phyloP scores from a whole-genome alignment of 2,113 vertebrate species.

The Podarcis raffonei region DNA sequence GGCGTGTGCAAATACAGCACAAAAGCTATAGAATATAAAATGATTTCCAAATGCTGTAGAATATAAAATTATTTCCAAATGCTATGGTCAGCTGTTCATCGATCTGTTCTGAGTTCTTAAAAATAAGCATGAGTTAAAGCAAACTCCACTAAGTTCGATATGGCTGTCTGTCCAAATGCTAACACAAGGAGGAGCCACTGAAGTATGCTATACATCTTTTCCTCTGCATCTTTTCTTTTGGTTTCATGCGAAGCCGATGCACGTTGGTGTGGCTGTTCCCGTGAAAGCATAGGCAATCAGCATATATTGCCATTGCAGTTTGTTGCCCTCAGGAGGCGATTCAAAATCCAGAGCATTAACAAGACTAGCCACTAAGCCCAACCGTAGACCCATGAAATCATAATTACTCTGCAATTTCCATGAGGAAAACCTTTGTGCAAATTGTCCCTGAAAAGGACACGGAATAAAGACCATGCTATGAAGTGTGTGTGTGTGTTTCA shows the following conservation, averaged over 20 bases:
- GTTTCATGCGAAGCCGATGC: background rate
- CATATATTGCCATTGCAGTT: background rate
- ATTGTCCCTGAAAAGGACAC: background rate
- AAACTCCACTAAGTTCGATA: background rate
- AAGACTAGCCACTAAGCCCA: background rate
- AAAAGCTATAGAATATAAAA: background rate
- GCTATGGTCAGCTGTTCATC: background rate
- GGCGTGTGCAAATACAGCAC: background rate
- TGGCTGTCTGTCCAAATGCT: background rate
- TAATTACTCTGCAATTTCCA: background rate
- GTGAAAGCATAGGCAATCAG: background rate
- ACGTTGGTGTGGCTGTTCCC: background rate
- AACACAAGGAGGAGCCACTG: background rate
- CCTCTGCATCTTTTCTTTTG: background rate
- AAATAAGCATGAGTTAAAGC: background rate
- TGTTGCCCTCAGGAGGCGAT: background rate
- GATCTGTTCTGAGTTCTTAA: background rate
- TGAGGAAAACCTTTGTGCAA: background rate
- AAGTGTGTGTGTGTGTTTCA: background rate
- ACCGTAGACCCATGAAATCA: background rate
- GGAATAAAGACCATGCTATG: background rate
- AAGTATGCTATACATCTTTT: background rate
- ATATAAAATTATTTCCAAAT: background rate
- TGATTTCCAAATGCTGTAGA: background rate
- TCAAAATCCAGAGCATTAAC: background rate